Percentiles rank a stretch among this genome's conserved stretches.
These are phyloP conservation scores for Lepus americanus DNA, from an alignment of 2,113 vertebrate genomes.

Conservation along the genomic window DNA sequence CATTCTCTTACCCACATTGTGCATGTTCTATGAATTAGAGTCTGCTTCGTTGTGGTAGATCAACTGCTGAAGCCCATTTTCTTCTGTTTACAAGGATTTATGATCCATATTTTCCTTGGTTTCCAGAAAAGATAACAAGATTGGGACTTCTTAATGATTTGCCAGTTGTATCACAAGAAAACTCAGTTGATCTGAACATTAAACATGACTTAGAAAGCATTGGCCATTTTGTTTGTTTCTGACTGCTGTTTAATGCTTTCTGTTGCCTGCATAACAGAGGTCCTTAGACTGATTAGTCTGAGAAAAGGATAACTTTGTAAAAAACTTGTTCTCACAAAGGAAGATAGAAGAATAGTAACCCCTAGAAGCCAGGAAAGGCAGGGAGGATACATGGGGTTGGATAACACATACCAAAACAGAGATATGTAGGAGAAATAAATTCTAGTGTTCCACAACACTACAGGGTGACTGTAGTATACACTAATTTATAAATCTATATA, in stretches of 20 bases:
- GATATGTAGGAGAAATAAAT: neutral
- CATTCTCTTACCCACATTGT: neutral
- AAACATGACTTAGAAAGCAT: neutral
- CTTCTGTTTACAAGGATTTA: neutral
- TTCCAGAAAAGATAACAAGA: conserved; percentile 10
- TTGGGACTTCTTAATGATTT: neutral
- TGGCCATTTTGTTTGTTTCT: neutral
- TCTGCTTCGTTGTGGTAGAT: neutral
- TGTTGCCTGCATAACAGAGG: neutral
- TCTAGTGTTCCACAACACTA: neutral
- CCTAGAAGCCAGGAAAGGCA: neutral
- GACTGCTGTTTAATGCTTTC: neutral
- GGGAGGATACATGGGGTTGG: no score
- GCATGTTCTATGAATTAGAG: neutral
- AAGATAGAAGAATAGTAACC: neutral
- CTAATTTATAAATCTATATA: neutral
- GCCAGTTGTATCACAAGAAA: neutral
- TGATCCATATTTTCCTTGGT: conserved; percentile 1
- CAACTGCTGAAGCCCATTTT: neutral
- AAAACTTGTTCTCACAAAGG: neutral
- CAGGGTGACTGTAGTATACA: neutral
- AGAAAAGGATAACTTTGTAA: neutral
- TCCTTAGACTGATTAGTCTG: neutral
- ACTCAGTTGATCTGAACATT: neutral
- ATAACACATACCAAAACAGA: neutral